Evolutionary conservation across 2,888 invertebrate genomes (phyloP).

Genomic region (Paralinhomoeus sp.): DNA sequence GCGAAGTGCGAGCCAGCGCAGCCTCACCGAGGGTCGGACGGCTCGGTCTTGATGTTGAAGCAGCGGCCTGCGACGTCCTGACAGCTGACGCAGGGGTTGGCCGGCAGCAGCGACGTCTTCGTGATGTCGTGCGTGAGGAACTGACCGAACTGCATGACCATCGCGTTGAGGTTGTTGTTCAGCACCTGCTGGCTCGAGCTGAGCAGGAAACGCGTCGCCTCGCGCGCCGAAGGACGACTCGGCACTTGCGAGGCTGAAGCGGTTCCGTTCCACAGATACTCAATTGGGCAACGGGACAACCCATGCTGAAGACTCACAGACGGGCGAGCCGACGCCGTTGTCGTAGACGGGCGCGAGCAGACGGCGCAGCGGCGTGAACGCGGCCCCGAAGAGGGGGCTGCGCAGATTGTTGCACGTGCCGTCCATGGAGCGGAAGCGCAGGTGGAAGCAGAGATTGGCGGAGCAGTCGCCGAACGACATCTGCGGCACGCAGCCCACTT

Average conservation of each 20-base stretch:
- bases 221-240: conserved; percentile 15
- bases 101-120: conserved; percentile 14
- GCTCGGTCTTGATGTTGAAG: conserved; percentile 17
- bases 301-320: conserved; percentile 10
- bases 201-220: conserved; percentile 20
- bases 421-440: conserved; percentile 54
- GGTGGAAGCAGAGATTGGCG: conserved; percentile 18
- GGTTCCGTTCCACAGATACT: not conserved
- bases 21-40: conserved; percentile 11
- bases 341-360: conserved; percentile 18
- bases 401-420: conserved; percentile 83
- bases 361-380: conserved; percentile 42
- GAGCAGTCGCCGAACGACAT: conserved; percentile 21
- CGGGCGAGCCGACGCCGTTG: conserved; percentile 16
- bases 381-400: conserved; percentile 73
- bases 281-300: not conserved
- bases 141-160: conserved; percentile 8
- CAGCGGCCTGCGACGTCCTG: conserved; percentile 20
- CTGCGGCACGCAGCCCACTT: conserved; percentile 22
- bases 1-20: not conserved
- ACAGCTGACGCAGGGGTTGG: conserved; percentile 19
- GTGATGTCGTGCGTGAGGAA: conserved; percentile 7
- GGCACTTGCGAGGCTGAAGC: conserved; percentile 4
- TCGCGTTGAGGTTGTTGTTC: conserved; percentile 8
- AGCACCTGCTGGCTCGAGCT: conserved; percentile 13